Conservation (phyloP, 2,888 invertebrate genomes). For the Drosophila mimica region DNA sequence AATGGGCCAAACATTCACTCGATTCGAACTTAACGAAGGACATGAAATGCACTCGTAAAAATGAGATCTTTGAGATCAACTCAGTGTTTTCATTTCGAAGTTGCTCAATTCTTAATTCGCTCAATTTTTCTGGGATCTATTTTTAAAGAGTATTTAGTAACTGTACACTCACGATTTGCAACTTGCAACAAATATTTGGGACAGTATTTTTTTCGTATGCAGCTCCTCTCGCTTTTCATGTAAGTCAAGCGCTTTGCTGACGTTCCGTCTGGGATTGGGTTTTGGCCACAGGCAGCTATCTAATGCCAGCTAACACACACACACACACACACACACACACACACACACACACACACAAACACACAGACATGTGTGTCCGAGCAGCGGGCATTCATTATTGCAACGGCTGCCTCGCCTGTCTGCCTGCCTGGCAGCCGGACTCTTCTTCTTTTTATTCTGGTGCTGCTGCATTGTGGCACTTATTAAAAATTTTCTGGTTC, state of each 20-base stretch:
- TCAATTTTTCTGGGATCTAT: background rate
- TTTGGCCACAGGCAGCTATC: constrained; percentile 53
- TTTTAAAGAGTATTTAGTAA: constrained; percentile 13
- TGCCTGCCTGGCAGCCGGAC: constrained; percentile 31
- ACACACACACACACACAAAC: constrained; percentile 19
- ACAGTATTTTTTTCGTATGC: constrained; percentile 20
- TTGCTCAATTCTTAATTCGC: background rate
- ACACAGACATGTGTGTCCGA: constrained; percentile 27
- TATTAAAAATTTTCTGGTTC: constrained; percentile 75
- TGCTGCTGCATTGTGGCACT: constrained; percentile 75
- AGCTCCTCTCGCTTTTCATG: constrained; percentile 47
- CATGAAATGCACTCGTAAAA: background rate
- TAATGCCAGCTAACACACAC: constrained; percentile 23
- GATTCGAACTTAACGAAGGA: background rate
- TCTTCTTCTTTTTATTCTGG: constrained; percentile 38
- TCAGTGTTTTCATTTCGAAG: background rate
- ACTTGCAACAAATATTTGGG: constrained; percentile 42
- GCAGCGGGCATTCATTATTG: constrained; percentile 61
- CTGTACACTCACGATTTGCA: constrained; percentile 3
- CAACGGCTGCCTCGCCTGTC: constrained; percentile 38
- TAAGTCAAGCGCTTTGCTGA: constrained; percentile 65
- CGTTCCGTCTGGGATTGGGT: constrained; percentile 44
- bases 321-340: constrained; percentile 4
- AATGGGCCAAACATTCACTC: background rate
- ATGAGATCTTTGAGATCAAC: background rate